Base-by-base conservation (phyloP, 2,888 invertebrate species). In the Calephelis perditalis region DNA sequence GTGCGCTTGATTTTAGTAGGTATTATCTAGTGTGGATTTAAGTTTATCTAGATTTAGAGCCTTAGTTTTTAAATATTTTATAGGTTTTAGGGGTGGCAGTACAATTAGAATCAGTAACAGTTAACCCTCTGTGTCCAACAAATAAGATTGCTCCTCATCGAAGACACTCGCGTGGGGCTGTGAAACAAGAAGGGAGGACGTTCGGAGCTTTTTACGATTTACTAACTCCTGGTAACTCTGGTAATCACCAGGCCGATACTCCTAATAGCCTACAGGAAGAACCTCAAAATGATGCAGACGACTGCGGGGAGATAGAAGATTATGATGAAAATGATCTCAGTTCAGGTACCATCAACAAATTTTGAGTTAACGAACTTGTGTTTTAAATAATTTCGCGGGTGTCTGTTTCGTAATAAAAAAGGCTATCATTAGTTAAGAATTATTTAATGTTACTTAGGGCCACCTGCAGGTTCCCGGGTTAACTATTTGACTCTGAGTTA, bases 291-390 rank as follows among this genome's bases (percentile, higher is more conserved):
- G 82, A 83, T 10, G 77, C 78, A 0, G 76, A 80, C 44, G 89
- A 89, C 57, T 90, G 89, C 58, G 87, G 86, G 0, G 86, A 87
- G 61, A 89, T 90, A 63, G 89, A 86, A 26, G 88, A 89, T 66
- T 89, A 90, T 61, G 89, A 89, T 54, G 88, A 90, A 74, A 84
- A 80, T 58, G 88, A 88, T 70, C 73, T 88, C 2, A 84, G 86
- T 71, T 81, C 85, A 44, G 65, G 89, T 89, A 65, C 78, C 10
- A 10, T 35, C 11, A 35, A 35, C 3, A 84, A 77, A 37, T 11
- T 43, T 52, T 35, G 9, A 35, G 43, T 56, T 58, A 59, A 35
- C 45, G 6, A 35, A 47, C 36, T 12, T 26, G 52, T n/a, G 26
- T 5, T n/a, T 11, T n/a, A 52, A 46, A 12, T 45, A 56, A 36